Percentiles rank a stretch among this genome's conserved stretches.
Evolutionary conservation across 2,113 vertebrate species (phyloP).

Genomic region (Aphelocoma coerulescens): DNA sequence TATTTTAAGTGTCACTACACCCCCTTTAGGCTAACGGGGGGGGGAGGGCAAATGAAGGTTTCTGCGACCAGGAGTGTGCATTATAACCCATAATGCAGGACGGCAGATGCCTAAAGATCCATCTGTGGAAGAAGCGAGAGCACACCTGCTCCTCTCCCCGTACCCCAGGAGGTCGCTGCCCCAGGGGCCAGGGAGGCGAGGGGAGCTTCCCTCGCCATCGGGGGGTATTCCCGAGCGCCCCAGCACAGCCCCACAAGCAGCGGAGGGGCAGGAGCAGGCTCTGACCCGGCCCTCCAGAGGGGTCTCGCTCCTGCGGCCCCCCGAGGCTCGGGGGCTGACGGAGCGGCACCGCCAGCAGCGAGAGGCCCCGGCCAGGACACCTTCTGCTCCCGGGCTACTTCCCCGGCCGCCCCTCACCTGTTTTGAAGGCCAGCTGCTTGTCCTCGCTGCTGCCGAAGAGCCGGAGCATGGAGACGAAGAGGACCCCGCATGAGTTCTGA

Average conservation of each 20-base stretch:
- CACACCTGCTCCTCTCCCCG: neutral
- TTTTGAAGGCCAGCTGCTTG: slow-evolving; percentile 81
- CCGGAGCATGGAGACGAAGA: slow-evolving; percentile 83
- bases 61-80: fast-evolving
- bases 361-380: neutral
- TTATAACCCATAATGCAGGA: neutral
- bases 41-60: neutral
- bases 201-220: neutral
- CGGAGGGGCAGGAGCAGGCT: neutral
- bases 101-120: neutral
- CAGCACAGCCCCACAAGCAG: neutral
- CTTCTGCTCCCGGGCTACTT: neutral
- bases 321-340: neutral
- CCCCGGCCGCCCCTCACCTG: slow-evolving; percentile 75
- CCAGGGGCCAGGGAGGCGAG: neutral
- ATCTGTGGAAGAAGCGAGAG: neutral
- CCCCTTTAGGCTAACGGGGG: neutral
- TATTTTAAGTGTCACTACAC: neutral
- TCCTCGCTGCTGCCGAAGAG: slow-evolving; percentile 80
- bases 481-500: slow-evolving; percentile 92
- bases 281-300: neutral
- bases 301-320: neutral
- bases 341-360: neutral
- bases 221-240: neutral
- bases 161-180: fast-evolving